These are phyloP conservation scores for Zosterops hypoxanthus DNA, from an alignment of 2,113 vertebrate species.

Conservation along the genomic window DNA sequence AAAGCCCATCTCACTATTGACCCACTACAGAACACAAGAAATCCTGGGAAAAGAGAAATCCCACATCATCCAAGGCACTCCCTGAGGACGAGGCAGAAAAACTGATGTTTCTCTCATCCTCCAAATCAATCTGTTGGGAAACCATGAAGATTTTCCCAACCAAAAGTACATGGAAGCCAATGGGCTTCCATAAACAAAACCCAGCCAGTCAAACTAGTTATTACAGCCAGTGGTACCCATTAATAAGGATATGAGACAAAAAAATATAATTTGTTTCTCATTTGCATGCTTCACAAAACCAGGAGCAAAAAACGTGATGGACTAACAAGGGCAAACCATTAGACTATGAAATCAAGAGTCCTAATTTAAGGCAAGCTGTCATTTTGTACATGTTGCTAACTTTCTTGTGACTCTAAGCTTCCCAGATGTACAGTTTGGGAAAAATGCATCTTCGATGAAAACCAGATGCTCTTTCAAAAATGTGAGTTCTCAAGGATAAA, in stretches of 20 bases:
- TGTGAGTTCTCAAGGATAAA: conserved; percentile 63
- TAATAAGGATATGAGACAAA: conserved; percentile 31
- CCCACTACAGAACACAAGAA: background rate
- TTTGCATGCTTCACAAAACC: conserved; percentile 31
- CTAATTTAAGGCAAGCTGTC: conserved; percentile 26
- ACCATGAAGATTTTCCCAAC: background rate
- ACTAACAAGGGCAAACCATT: conserved; percentile 21
- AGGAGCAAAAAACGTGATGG: conserved; percentile 50
- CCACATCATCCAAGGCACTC: background rate
- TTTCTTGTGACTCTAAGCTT: conserved; percentile 63
- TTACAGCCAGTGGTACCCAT: background rate
- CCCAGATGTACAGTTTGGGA: conserved; percentile 67
- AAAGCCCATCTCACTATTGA: background rate
- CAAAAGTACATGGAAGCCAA: background rate
- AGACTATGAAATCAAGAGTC: conserved; percentile 44
- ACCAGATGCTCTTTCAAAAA: conserved; percentile 67
- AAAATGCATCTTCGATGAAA: conserved; percentile 68
- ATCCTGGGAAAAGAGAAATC: background rate
- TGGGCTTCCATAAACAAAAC: background rate
- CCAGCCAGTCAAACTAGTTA: background rate
- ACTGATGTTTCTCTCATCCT: background rate
- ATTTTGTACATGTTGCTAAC: background rate
- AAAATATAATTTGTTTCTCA: conserved; percentile 53
- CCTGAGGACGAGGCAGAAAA: background rate
- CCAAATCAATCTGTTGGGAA: background rate